Percentiles rank a stretch among this genome's conserved stretches.
These are phyloP conservation scores for Penaeus vannamei DNA, from an alignment of 1,140 invertebrate genomes.

Conservation along the genomic window DNA sequence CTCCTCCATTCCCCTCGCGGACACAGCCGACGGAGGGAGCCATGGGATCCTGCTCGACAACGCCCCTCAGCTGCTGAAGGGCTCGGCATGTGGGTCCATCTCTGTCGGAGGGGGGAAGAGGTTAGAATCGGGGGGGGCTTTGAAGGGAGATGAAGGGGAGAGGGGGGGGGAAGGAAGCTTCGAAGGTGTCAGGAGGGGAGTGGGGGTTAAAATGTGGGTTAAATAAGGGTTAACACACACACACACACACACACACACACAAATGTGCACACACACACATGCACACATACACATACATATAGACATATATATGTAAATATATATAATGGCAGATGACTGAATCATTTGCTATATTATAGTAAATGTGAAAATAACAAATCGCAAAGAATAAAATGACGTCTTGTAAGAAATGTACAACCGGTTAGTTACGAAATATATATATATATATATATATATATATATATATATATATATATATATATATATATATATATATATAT, in stretches of 20 bases:
- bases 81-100: conserved; percentile 43
- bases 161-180: background rate
- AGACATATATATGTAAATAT: too few relatives aligned
- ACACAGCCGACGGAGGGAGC: conserved; percentile 26
- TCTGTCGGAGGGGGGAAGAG: background rate
- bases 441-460: conserved; percentile 7
- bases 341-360: background rate
- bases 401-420: background rate
- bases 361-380: background rate
- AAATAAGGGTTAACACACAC: too few relatives aligned
- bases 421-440: background rate
- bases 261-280: too few relatives aligned
- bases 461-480: conserved; percentile 23
- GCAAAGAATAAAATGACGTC: background rate
- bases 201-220: too few relatives aligned
- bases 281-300: too few relatives aligned
- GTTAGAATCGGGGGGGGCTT: background rate
- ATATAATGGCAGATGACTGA: too few relatives aligned
- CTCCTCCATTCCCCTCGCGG: background rate
- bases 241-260: too few relatives aligned
- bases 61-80: conserved; percentile 45
- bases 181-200: too few relatives aligned
- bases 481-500: background rate
- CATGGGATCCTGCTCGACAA: conserved; percentile 45
- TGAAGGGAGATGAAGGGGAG: background rate